Percentiles rank a stretch among this genome's conserved stretches.
phyloP scores from a whole-genome alignment of 2,888 invertebrate genomes.

The Lagria hirta region DNA sequence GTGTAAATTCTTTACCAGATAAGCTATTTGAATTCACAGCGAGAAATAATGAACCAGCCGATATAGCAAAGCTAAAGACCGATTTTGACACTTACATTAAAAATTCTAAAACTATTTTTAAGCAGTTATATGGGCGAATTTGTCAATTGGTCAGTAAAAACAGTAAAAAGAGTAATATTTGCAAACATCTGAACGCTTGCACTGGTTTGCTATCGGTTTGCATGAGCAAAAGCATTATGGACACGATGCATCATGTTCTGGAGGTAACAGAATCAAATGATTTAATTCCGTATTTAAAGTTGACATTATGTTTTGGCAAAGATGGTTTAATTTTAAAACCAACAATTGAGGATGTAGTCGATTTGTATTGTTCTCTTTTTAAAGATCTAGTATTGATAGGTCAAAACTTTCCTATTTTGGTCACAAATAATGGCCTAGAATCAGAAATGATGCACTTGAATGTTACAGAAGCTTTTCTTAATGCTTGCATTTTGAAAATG shows the following conservation, averaged over 20 bases:
- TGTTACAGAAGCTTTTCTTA: slow-evolving; percentile 45
- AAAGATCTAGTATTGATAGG: slow-evolving; percentile 36
- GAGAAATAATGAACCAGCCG: slow-evolving; percentile 34
- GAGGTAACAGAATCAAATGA: slow-evolving; percentile 58
- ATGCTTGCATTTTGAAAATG: slow-evolving; percentile 58
- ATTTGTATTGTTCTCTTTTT: slow-evolving; percentile 61
- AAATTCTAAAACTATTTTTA: slow-evolving; percentile 35
- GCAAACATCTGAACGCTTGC: slow-evolving; percentile 32
- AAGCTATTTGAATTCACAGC: slow-evolving; percentile 54
- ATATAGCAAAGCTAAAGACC: slow-evolving; percentile 36
- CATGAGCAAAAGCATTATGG: slow-evolving; percentile 67
- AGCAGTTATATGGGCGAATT: slow-evolving; percentile 38
- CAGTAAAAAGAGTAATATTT: slow-evolving; percentile 28
- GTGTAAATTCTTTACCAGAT: slow-evolving; percentile 58
- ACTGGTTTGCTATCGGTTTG: slow-evolving; percentile 60
- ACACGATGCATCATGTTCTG: slow-evolving; percentile 66
- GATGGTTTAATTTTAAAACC: slow-evolving; percentile 58
- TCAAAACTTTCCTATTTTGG: slow-evolving; percentile 53
- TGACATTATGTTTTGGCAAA: slow-evolving; percentile 47
- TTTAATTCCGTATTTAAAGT: slow-evolving; percentile 63
- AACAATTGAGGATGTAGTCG: slow-evolving; percentile 59
- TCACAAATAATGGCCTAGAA: slow-evolving; percentile 33
- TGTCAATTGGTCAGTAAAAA: slow-evolving; percentile 35
- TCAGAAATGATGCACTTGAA: slow-evolving; percentile 39
- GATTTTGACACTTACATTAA: slow-evolving; percentile 35